phyloP scores from a whole-genome alignment of 1,140 invertebrate genomes.

The Carcinoscorpius rotundicauda region DNA sequence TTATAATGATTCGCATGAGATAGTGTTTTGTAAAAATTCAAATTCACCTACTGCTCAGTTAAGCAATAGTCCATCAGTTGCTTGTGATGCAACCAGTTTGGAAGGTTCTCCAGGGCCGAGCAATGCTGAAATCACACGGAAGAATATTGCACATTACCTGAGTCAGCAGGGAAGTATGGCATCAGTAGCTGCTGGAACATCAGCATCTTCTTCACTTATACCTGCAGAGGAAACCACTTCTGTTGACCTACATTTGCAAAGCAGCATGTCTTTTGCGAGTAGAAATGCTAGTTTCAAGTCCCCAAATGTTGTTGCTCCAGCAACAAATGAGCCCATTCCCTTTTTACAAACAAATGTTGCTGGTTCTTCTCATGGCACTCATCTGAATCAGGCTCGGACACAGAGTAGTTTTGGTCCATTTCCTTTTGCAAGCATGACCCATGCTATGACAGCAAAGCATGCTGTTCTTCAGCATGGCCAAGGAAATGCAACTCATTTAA shows the following conservation, averaged over 20 bases:
- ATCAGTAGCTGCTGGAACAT: too few species aligned
- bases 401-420: constrained; percentile 43
- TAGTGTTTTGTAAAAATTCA: constrained; percentile 45
- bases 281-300: constrained; percentile 22
- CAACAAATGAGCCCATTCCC: constrained; percentile 28
- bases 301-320: constrained; percentile 33
- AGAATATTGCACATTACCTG: constrained; percentile 34
- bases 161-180: constrained; percentile 30
- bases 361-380: constrained; percentile 7
- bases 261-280: too few species aligned
- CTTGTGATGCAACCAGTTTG: constrained; percentile 22
- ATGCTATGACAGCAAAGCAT: constrained; percentile 51
- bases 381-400: constrained; percentile 23
- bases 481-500: too few species aligned
- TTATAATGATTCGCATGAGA: constrained; percentile 55
- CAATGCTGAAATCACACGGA: constrained; percentile 31
- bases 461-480: constrained; percentile 4
- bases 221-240: too few species aligned
- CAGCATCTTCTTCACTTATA: too few species aligned
- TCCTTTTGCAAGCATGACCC: constrained; percentile 81
- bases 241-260: too few species aligned
- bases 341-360: constrained; percentile 19
- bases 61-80: constrained; percentile 13
- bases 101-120: constrained; percentile 27
- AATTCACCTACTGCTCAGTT: neutral